A percentile compares a stretch with the other conserved stretches of the same genome.
These are phyloP conservation scores for Ageneiosus marmoratus DNA, from an alignment of 2,113 vertebrate genomes.

Conservation along the genomic window DNA sequence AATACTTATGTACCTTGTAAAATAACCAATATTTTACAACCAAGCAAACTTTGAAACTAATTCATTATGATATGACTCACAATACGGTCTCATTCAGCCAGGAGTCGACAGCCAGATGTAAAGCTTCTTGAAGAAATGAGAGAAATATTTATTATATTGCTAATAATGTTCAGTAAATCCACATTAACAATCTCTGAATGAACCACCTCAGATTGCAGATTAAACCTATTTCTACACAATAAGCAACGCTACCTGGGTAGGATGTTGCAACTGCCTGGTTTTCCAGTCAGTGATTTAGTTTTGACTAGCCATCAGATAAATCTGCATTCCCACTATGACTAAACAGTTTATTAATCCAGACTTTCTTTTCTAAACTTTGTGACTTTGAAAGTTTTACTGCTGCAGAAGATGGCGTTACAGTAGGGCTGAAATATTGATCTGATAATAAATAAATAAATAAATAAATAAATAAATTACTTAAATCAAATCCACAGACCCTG, in stretches of 20 bases:
- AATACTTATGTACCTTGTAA: too few relatives aligned
- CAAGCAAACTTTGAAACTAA: not conserved
- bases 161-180: not conserved
- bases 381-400: not conserved
- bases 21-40: too few relatives aligned
- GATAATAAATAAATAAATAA: not conserved
- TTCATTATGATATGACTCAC: not conserved
- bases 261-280: not conserved
- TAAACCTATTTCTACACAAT: not conserved
- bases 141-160: not conserved
- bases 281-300: not conserved
- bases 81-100: not conserved
- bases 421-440: not conserved
- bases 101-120: not conserved
- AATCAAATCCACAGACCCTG: not conserved
- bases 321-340: not conserved
- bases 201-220: not conserved
- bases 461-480: not conserved
- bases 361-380: not conserved
- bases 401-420: not conserved
- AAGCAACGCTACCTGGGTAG: not conserved
- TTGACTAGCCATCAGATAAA: not conserved
- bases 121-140: not conserved
- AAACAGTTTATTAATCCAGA: not conserved
- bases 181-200: not conserved